Conservation (phyloP, 2,113 vertebrate genomes). For the Murina feae region DNA sequence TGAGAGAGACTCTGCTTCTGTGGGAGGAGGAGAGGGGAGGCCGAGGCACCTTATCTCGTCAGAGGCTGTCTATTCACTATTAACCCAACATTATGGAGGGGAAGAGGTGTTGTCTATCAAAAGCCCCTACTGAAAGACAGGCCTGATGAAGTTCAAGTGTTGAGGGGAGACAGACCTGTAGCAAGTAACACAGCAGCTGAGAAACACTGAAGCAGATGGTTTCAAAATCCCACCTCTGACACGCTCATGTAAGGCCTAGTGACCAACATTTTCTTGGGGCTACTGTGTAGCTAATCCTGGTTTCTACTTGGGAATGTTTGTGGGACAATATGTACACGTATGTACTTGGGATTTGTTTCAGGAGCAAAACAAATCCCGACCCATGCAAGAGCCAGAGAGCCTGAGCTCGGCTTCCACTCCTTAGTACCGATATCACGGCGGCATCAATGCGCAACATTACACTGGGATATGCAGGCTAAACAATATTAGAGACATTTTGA, state of each 20-base stretch:
- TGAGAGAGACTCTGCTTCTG: not conserved
- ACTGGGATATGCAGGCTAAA: not conserved
- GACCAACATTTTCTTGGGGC: not conserved
- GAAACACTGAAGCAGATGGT: not conserved
- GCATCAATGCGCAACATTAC: not conserved
- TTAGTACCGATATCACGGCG: not conserved
- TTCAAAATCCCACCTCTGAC: slow-evolving; percentile 2
- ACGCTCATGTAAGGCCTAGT: not conserved
- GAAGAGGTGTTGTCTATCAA: not conserved
- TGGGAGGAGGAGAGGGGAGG: not conserved
- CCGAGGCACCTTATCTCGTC: not conserved
- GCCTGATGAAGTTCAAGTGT: not conserved
- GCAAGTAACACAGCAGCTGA: not conserved
- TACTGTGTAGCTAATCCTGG: not conserved
- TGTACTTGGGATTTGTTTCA: not conserved
- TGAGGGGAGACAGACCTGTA: not conserved
- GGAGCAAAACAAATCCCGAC: not conserved
- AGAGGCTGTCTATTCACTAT: not conserved
- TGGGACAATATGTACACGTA: not conserved
- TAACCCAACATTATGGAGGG: not conserved
- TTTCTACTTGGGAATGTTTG: not conserved
- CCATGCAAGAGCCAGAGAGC: not conserved
- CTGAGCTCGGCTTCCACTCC: not conserved
- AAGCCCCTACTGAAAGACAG: not conserved
- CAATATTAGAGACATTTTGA: not conserved